Evolutionary conservation across 2,797 vertebrate species (phyloP), one percentile per base, ranked within the genome.

Genomic region (Phaenicophaeus curvirostris): DNA sequence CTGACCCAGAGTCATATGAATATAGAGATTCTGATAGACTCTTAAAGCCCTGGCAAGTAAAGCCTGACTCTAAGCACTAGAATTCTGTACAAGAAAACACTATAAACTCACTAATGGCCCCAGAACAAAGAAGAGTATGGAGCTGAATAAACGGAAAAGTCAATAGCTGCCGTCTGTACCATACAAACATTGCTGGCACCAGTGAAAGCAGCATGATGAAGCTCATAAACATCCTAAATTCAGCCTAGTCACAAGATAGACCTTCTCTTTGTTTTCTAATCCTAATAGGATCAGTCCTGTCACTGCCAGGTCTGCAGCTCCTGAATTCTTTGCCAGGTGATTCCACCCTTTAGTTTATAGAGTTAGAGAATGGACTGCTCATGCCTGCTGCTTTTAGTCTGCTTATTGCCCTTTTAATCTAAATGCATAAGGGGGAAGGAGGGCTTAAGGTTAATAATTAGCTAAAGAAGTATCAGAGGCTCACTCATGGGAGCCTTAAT

Each of bases 361-460:
- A 69, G 42, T 73, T 67, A 73, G 68, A 78, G 69, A 87, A 77
- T 19, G 74, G 83, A 78, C 54, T 31, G 80, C 58, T 87, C 66
- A 53, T 42, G 61, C 46, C 69, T 87, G 20, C 42, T 79, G 76
- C 75, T 85, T 95, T 92, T 48, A 46, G 39, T 27, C 61, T 85
- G 53, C 1, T 6, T 79, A 23, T 55, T 84, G 63, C 21, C 61
- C 46, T 90, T 96, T 94, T 90, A 94, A 90, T 62, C 48, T 76
- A 77, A 92, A 83, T 25, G 37, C 41, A 50, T 15, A 44, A 54
- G 11, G 41, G 62, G 35, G 48, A 89, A 95, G 93, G 87, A 85
- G 82, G 73, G 31, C 11, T 87, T 85, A 80, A 71, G 46, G 75
- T 97, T 96, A 97, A 97, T 95, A 3, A 21, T 97, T 97, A 96